Evolutionary conservation across 1,140 invertebrate genomes (phyloP).

Genomic region (Amphibalanus amphitrite): DNA sequence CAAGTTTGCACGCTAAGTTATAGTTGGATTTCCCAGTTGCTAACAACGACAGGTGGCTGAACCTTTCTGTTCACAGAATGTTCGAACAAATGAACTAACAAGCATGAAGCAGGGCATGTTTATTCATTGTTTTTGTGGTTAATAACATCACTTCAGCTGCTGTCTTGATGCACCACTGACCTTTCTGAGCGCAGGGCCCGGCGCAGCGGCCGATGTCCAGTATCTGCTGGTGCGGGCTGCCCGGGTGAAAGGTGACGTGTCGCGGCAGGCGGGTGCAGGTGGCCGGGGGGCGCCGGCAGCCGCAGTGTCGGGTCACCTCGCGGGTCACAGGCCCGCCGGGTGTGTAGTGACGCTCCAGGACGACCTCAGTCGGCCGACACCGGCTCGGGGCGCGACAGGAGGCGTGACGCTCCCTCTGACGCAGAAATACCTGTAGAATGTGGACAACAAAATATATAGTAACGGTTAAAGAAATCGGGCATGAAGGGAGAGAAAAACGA

Average conservation of each 20-base stretch:
- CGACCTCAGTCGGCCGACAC: background rate
- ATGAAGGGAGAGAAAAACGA: too few relatives aligned
- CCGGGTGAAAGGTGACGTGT: constrained; percentile 27
- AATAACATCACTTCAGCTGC: background rate
- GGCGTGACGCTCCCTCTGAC: background rate
- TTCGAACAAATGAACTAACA: too few relatives aligned
- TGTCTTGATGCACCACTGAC: constrained; percentile 5
- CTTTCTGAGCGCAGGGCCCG: constrained; percentile 28
- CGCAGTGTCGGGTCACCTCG: constrained; percentile 25
- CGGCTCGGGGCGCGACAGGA: background rate
- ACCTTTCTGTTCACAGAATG: too few relatives aligned
- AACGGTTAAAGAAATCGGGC: too few relatives aligned
- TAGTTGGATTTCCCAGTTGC: too few relatives aligned
- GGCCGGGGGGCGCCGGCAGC: constrained; percentile 18
- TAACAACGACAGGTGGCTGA: too few relatives aligned
- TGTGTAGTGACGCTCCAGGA: constrained; percentile 9
- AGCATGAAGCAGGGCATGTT: too few relatives aligned
- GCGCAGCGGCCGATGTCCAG: constrained; percentile 32
- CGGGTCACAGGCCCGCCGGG: constrained; percentile 11
- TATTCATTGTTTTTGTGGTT: too few relatives aligned
- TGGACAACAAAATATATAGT: too few relatives aligned
- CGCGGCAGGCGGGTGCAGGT: constrained; percentile 27
- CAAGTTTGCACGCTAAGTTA: too few relatives aligned
- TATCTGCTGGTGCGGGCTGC: constrained; percentile 30
- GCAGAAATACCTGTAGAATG: background rate